Percentiles rank a stretch among this genome's conserved stretches.
These are phyloP conservation scores for Cephonodes hylas DNA, from an alignment of 2,888 invertebrate genomes.

Conservation along the genomic window DNA sequence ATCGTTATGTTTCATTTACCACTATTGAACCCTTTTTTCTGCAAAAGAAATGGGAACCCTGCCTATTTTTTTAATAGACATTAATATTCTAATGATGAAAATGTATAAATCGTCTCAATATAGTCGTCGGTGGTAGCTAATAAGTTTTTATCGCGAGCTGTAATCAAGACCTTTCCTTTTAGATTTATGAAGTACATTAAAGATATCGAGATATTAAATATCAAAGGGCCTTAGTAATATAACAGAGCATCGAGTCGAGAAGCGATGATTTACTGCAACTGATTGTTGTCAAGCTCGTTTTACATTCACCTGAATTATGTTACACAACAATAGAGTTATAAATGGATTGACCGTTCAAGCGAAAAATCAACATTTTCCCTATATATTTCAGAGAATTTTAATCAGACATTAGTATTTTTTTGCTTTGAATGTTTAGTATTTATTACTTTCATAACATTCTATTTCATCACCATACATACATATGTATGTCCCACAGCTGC, in stretches of 20 bases:
- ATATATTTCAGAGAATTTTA: background rate
- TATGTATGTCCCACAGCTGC: background rate
- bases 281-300: constrained; percentile 34
- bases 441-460: background rate
- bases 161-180: constrained; percentile 36
- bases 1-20: no score
- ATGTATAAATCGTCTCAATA: background rate
- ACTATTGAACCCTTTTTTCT: no score
- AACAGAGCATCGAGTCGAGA: constrained; percentile 21
- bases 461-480: background rate
- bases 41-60: background rate
- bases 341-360: background rate
- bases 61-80: background rate
- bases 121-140: constrained; percentile 25
- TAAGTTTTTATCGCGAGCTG: constrained; percentile 38
- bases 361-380: background rate
- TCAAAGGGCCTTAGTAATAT: constrained; percentile 34
- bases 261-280: constrained; percentile 37
- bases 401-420: background rate
- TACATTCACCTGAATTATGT: constrained; percentile 1
- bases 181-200: constrained; percentile 53
- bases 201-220: constrained; percentile 53
- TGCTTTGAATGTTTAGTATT: background rate
- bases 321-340: background rate
- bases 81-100: background rate